Evolutionary conservation across 1,140 invertebrate species (phyloP).

Genomic region (Subanguina moxae): DNA sequence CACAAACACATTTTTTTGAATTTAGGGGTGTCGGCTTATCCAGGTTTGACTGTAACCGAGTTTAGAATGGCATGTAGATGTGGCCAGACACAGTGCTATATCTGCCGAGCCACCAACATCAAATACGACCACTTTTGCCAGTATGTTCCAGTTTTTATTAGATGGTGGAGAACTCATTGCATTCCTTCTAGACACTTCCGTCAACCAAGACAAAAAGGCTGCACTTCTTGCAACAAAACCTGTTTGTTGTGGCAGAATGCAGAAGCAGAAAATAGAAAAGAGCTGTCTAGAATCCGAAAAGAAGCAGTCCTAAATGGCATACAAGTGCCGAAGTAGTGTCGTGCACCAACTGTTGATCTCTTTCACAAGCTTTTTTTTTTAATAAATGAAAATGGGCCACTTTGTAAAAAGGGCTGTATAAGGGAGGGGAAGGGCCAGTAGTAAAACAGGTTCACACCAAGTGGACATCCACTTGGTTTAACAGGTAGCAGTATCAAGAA

Average conservation of each 20-base stretch:
- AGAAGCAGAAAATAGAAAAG: background rate
- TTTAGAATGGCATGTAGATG: conserved; percentile 71
- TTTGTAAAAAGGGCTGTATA: no score
- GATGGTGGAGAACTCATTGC: background rate
- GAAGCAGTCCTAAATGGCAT: conserved; percentile 21
- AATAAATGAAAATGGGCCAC: no score
- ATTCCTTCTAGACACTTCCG: conserved; percentile 26
- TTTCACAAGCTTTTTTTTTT: no score
- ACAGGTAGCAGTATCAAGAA: no score
- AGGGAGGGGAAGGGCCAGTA: no score
- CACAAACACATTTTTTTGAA: no score
- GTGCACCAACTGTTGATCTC: no score
- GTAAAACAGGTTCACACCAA: no score
- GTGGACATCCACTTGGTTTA: no score
- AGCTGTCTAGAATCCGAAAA: conserved; percentile 1
- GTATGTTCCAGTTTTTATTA: conserved; percentile 19
- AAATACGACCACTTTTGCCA: conserved; percentile 68
- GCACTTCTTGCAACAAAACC: conserved; percentile 22
- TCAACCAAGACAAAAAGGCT: conserved; percentile 17
- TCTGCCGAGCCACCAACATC: conserved; percentile 66
- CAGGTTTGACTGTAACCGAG: no score
- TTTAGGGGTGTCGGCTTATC: no score
- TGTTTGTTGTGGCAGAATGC: conserved; percentile 36
- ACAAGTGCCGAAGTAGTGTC: no score
- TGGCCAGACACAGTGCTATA: conserved; percentile 70